Evolutionary conservation across 1,140 invertebrate species (phyloP), one percentile per base, ranked within the genome.

Genomic region (Phenacoccus solenopsis): DNA sequence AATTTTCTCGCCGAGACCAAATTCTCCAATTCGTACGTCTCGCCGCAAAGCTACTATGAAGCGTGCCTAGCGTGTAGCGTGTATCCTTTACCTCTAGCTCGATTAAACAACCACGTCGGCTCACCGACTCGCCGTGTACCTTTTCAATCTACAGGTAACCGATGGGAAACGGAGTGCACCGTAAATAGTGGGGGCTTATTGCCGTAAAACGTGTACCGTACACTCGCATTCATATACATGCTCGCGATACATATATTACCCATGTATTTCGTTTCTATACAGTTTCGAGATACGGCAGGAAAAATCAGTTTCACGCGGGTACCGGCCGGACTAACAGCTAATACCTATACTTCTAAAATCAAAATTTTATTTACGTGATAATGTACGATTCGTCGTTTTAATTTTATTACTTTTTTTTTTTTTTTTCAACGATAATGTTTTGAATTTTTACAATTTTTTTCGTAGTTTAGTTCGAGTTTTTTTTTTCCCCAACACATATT

Each of bases 291-390:
- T n/a, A 49, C 4, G 5, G 38, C 38, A 49, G 38, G 38, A 49
- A 49, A 49, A 49, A 49, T 49, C 38, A 49, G 38, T 49, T 49
- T 49, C 38, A 49, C 38, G 38, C 38, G 38, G 38, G 38, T 49
- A 49, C 38, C 38, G 38, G 38, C 38, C 38, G 38, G 38, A 49
- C 20, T 49, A 49, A 49, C 38, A 49, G 20, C 5, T 49, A 3
- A 9, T 49, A n/a, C n/a, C n/a, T n/a, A n/a, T n/a, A n/a, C n/a
- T n/a, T n/a, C n/a, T n/a, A n/a, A n/a, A n/a, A n/a, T n/a, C n/a
- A n/a, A n/a, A n/a, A n/a, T 49, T 49, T 49, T 49, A 2, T 5
- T 49, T 9, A 49, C 38, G 38, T 49, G 38, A 49, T 32, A 13
- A 32, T 32, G 30, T 32, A 7, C 13, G 5, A 32, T 13, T 32